Conservation (phyloP, 2,113 vertebrate species). For the Malurus elegans region DNA sequence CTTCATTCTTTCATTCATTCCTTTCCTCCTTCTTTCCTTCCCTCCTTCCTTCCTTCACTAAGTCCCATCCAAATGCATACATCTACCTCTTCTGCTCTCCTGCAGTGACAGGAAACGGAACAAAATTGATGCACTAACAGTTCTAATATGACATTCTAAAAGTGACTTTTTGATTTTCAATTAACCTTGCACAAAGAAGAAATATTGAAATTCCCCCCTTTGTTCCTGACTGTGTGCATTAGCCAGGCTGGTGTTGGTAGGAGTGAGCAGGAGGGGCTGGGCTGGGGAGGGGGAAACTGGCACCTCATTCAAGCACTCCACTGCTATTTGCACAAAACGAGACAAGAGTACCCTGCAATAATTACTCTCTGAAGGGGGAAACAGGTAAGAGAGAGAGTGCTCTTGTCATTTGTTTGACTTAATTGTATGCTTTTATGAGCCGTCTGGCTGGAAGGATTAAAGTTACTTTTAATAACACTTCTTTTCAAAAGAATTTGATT, state of each 20-base stretch:
- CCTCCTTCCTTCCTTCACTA: neutral
- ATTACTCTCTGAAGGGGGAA: slow-evolving; percentile 74
- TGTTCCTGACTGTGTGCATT: slow-evolving; percentile 58
- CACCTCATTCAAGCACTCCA: neutral
- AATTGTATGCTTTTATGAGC: slow-evolving; percentile 79
- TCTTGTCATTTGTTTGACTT: slow-evolving; percentile 78
- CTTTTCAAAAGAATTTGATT: slow-evolving; percentile 75
- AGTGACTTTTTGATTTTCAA: slow-evolving; percentile 78
- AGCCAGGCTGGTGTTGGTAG: slow-evolving; percentile 8
- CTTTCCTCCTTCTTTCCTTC: neutral
- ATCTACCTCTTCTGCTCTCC: neutral
- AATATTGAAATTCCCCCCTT: slow-evolving; percentile 69
- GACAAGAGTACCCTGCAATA: slow-evolving; percentile 62
- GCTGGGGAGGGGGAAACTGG: neutral
- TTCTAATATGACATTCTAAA: slow-evolving; percentile 69
- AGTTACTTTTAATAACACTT: slow-evolving; percentile 80
- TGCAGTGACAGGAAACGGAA: slow-evolving; percentile 50
- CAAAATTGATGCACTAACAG: slow-evolving; percentile 69
- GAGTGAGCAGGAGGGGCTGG: neutral
- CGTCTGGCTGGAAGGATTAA: slow-evolving; percentile 76
- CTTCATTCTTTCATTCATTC: neutral
- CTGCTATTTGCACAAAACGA: slow-evolving; percentile 56
- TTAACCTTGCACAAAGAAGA: slow-evolving; percentile 74
- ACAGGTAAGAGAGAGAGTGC: slow-evolving; percentile 71
- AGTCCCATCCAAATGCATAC: neutral